Evolutionary conservation across 2,113 vertebrate genomes (phyloP), one percentile per base, ranked within the genome.

Genomic region (Calidris pugnax): DNA sequence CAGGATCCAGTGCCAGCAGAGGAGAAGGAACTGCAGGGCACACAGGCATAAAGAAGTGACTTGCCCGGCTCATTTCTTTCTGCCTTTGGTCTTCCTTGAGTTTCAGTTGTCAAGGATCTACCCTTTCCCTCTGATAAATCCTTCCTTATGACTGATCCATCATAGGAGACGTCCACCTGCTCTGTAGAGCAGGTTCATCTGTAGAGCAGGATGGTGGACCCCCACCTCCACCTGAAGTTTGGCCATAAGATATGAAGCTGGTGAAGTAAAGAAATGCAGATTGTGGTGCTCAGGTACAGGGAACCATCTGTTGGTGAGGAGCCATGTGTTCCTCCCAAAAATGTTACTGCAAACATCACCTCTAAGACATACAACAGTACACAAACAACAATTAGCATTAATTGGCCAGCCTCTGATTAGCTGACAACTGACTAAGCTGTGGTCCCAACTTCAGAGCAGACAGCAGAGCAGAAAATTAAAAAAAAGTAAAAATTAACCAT

Each of bases 11-110:
- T 4, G 26, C 51, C 39, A 74, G 20, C 22, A 60, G 43, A 51
- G 21, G 0, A 7, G 71, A 76, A 32, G 47, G 27, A 85, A 37
- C 22, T 24, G 26, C 47, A 26, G 37, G 17, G 39, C 33, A 23
- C 0, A 0, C 14, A 21, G 2, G 3, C 28, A 41, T n/a, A 10
- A 28, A 30, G 9, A 72, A 4, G 4, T 74, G 55, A 37, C 12
- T 17, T 57, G 22, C 27, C 13, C 0, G 1, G 6, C 9, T 79
- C 9, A 4, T 28, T 47, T 62, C 57, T 68, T 60, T 67, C n/a
- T 53, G 5, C 28, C 50, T 85, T 83, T 47, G 10, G 43, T 85
- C 51, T 90, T 78, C 51, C 32, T 62, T 21, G 11, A 62, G 21
- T 60, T 79, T 55, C n/a, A 28, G 8, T 22, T 41, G 8, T 43